A percentile compares a stretch with the other conserved stretches of the same genome.
Evolutionary conservation across 2,113 vertebrate genomes (phyloP).

Genomic region (Chaetura pelagica): DNA sequence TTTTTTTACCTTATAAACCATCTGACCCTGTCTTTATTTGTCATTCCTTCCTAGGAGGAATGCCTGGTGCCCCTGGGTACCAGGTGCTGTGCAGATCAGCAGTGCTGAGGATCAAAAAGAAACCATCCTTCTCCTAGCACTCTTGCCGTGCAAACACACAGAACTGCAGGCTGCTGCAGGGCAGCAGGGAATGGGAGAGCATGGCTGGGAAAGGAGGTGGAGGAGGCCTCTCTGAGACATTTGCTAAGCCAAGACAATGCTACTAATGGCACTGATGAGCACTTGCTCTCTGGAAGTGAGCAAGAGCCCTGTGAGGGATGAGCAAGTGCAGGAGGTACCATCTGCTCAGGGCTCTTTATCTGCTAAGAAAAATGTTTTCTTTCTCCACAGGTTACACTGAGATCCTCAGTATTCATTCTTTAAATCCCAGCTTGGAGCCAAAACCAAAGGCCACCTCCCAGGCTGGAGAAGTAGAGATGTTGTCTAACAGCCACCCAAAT

Average conservation of each 20-base stretch:
- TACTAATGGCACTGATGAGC: not conserved
- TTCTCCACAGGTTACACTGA: not conserved
- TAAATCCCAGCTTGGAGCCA: not conserved
- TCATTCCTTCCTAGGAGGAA: not conserved
- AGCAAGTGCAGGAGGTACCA: not conserved
- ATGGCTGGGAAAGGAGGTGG: not conserved
- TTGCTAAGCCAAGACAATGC: not conserved
- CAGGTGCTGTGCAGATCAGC: slow-evolving; percentile 12
- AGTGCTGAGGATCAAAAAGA: not conserved
- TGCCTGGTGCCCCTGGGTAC: not conserved
- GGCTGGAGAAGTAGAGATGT: not conserved
- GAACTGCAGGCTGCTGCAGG: not conserved
- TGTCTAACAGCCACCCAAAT: not conserved
- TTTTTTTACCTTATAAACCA: not conserved
- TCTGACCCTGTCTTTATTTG: not conserved
- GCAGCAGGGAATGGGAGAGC: fast-evolving
- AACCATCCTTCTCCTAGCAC: not conserved
- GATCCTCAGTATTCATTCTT: not conserved
- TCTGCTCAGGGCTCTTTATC: not conserved
- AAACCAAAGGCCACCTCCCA: not conserved
- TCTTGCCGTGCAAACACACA: not conserved
- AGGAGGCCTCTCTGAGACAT: not conserved
- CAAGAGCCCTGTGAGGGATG: not conserved
- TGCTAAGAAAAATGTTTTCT: not conserved
- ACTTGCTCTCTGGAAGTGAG: not conserved